These are phyloP conservation scores for Junonia oenone DNA, from an alignment of 2,888 invertebrate species.

Conservation along the genomic window DNA sequence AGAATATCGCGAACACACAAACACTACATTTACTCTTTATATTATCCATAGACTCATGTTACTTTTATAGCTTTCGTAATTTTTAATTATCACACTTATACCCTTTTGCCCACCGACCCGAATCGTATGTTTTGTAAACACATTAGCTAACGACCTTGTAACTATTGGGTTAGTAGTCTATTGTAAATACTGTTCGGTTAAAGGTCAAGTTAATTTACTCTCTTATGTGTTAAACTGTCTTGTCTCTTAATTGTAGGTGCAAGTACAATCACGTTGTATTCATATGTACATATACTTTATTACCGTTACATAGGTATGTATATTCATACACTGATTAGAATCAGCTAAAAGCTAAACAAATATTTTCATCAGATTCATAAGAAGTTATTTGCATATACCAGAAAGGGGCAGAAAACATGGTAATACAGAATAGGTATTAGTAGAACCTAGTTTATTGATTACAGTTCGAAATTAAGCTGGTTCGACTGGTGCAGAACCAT, in stretches of 20 bases:
- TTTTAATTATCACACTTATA: constrained; percentile 1
- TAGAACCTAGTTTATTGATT: too few species aligned
- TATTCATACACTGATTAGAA: too few species aligned
- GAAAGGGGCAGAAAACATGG: too few species aligned
- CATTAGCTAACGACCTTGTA: constrained; percentile 3
- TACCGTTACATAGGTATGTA: too few species aligned
- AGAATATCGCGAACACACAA: neutral
- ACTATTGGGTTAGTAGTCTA: neutral
- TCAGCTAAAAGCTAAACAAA: too few species aligned
- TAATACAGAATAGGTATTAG: too few species aligned
- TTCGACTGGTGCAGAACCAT: too few species aligned
- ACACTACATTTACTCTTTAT: neutral
- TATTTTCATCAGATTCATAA: too few species aligned
- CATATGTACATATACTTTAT: too few species aligned
- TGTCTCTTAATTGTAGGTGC: neutral
- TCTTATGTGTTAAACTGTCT: neutral
- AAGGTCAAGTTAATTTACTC: neutral
- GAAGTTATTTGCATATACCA: too few species aligned
- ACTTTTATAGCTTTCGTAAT: neutral
- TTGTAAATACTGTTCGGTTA: neutral
- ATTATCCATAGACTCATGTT: neutral
- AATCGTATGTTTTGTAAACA: constrained; percentile 8
- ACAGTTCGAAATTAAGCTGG: too few species aligned
- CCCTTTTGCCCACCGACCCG: constrained; percentile 6
- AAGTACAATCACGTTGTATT: neutral